Evolutionary conservation across 2,888 invertebrate genomes (phyloP), one percentile per base, ranked within the genome.

Genomic region (Apocheima hispidaria): DNA sequence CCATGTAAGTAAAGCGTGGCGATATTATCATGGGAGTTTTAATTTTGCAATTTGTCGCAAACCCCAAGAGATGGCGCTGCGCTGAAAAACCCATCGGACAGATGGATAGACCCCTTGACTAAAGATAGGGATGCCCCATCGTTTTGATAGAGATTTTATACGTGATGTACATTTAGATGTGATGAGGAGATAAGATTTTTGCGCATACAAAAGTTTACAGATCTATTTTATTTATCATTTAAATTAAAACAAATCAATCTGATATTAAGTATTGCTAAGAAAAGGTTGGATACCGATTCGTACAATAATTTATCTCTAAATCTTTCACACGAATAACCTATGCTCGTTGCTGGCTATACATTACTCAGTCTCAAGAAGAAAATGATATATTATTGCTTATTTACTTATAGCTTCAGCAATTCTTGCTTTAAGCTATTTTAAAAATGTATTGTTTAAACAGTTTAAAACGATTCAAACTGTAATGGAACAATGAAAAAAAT

Each of bases 1-100:
- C 64, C 18, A 65, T n/a, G 38, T 40, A 30, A n/a, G n/a, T 21
- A 46, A 23, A 16, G 35, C 57, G 63, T 49, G 56, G 28, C 70
- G 82, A 80, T 86, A 82, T 78, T 83, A 81, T 84, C 88, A 79
- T 74, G 88, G 88, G 89, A 87, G 78, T 90, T 89, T 89, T 88
- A 87, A 90, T 89, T 89, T 88, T 77, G 84, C 90, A 90, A 90
- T 90, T 90, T 88, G 90, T 87, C 79, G 73, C 72, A 65, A 73
- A 71, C 77, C 79, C 80, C 78, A 77, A 36, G 54, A 54, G 60
- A 55, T 60, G 54, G 49, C 43, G 43, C 9, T 12, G 53, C 28
- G 44, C 48, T 69, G 68, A 49, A 65, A 43, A 65, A 57, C 63
- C 56, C 65, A 68, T 69, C 66, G 65, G 69, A 69, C 73, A 64